These are phyloP conservation scores for mouse (Mus musculus) DNA, from an alignment of 2,113 vertebrate species.

Conservation along the genomic window DNA sequence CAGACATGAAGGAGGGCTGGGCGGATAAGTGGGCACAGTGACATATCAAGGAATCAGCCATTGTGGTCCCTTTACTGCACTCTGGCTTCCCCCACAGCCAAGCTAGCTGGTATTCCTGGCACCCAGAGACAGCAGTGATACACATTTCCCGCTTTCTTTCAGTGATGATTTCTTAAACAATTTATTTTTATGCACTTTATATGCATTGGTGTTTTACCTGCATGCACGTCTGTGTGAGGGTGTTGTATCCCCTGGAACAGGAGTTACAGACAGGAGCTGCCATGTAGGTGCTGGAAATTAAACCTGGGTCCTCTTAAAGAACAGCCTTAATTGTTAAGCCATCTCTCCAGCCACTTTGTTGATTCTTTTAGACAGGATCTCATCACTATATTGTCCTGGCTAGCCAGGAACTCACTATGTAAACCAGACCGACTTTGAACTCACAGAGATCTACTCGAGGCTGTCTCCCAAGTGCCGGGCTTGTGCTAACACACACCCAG, in stretches of 20 bases:
- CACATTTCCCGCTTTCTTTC: background rate
- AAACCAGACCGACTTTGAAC: background rate
- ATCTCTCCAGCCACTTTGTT: background rate
- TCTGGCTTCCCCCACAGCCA: conserved; percentile 20
- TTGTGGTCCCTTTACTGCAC: background rate
- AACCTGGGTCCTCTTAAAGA: too few relatives aligned
- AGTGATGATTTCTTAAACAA: too few relatives aligned
- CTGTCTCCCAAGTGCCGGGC: background rate
- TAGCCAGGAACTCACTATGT: background rate
- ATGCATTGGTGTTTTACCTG: background rate
- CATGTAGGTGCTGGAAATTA: too few relatives aligned
- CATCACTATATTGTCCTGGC: background rate
- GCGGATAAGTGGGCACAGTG: background rate
- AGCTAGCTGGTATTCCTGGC: background rate
- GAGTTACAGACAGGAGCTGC: too few relatives aligned
- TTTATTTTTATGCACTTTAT: too few relatives aligned
- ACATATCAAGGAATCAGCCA: background rate
- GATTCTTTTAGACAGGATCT: conserved; percentile 1
- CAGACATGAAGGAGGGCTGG: background rate
- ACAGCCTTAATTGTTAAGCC: too few relatives aligned
- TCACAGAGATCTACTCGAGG: background rate
- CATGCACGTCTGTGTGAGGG: too few relatives aligned
- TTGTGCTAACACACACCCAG: background rate
- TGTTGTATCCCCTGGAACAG: too few relatives aligned
- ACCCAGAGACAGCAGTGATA: background rate